Base-by-base conservation (phyloP, 2,113 vertebrate species). In the Cisticola juncidis region DNA sequence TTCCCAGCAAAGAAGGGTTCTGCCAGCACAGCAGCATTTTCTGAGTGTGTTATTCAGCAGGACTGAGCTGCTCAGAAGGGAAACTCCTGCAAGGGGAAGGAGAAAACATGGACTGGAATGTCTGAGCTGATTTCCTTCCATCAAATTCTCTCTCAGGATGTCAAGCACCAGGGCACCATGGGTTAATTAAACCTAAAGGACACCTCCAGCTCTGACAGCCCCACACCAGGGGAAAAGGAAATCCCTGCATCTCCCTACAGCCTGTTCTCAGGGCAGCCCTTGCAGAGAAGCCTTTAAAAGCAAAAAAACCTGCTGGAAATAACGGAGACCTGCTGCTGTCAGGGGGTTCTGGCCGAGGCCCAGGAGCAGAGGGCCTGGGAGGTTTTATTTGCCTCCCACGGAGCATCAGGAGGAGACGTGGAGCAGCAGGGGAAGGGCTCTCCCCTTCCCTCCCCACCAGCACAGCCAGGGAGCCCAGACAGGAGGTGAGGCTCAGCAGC, bases 401-500 rank as follows among this genome's bases (percentile, higher is more conserved):
- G 88, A 86, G 88, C 88, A 54, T 5, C 74, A 44, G 84, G 74
- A 69, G 40, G 22, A 65, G 81, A 40, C 45, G 77, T 60, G 77
- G 86, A n/a, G 91, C 81, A 64, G 38, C 40, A 14, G 58, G 60
- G 91, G 77, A 38, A 77, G 85, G 95, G 92, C 76, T 94, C 91
- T 92, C 92, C 95, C 35, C 81, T 61, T 38, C 83, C 81, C 78
- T 85, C 91, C 78, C 90, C 9, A 17, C 38, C 12, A 90, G 92
- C 78, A 28, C 83, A 94, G 94, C 92, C 95, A 94, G 62, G 44
- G 77, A 97, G 91, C 92, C 23, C 14, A 97, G 95, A 90, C 68
- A 72, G 97, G 97, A 97, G 95, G 94, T 96, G 91, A 97, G 89
- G 95, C 96, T 95, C 96, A 97, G 92, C 95, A 92, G 90, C 92